A percentile compares a stretch with the other conserved stretches of the same genome.
Conservation (phyloP, 2,797 vertebrate species). For the Ptychobarbus kaznakovi region DNA sequence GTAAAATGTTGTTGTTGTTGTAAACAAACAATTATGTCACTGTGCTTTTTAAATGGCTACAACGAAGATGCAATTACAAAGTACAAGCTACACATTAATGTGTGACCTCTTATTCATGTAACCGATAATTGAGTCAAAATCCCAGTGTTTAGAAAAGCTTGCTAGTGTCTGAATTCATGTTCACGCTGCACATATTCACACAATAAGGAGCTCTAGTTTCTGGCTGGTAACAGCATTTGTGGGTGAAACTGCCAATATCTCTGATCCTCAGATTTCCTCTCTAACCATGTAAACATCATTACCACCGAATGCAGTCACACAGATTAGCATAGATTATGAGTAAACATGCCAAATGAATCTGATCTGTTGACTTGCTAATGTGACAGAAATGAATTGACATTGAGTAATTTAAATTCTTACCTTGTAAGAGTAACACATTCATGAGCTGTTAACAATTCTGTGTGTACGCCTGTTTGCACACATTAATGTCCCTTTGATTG, state of each 20-base stretch:
- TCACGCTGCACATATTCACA: neutral
- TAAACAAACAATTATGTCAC: neutral
- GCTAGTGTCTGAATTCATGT: too few species aligned
- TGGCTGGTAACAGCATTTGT: conserved; percentile 61
- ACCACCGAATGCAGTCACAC: conserved; percentile 71
- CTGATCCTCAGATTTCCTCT: conserved; percentile 68
- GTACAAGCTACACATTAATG: neutral
- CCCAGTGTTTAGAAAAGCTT: neutral
- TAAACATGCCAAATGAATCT: conserved; percentile 81
- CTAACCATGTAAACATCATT: conserved; percentile 68
- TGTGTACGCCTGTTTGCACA: neutral
- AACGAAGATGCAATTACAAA: neutral
- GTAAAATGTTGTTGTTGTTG: neutral
- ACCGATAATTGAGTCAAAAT: neutral
- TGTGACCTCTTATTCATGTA: neutral
- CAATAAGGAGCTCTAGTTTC: neutral
- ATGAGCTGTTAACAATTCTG: conserved; percentile 4
- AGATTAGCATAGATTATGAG: conserved; percentile 83
- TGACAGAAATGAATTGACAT: conserved; percentile 56
- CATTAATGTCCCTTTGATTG: conserved; percentile 9
- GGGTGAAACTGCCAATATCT: conserved; percentile 65
- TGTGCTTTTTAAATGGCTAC: neutral
- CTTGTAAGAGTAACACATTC: conserved; percentile 16
- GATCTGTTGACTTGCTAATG: conserved; percentile 74
- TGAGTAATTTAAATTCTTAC: conserved; percentile 37